phyloP scores from a whole-genome alignment of 1,140 invertebrate genomes.

The Aphidius gifuensis region DNA sequence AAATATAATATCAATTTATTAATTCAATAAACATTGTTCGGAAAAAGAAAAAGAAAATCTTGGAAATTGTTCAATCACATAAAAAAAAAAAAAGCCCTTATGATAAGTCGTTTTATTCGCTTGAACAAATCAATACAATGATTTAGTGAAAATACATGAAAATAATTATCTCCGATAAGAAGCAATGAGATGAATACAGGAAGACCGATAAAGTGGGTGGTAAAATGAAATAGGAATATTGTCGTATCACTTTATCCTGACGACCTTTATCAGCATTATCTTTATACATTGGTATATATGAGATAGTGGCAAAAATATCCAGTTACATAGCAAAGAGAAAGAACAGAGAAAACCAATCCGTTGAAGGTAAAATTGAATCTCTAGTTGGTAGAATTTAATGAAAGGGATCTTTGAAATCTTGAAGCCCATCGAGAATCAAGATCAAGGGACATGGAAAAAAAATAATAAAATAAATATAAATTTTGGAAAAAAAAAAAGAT shows the following conservation, averaged over 20 bases:
- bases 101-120: too few species aligned
- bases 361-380: conserved; percentile 50
- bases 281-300: too few species aligned
- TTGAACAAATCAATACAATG: too few species aligned
- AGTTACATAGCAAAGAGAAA: conserved; percentile 37
- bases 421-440: conserved; percentile 40
- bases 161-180: too few species aligned
- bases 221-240: neutral
- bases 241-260: neutral
- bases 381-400: conserved; percentile 45
- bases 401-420: conserved; percentile 36
- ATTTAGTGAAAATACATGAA: too few species aligned
- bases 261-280: neutral
- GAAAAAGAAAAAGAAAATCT: too few species aligned
- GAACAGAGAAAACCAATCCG: conserved; percentile 52
- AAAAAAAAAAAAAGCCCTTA: too few species aligned
- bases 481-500: conserved; percentile 26
- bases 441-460: conserved; percentile 37
- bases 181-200: too few species aligned
- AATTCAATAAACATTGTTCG: too few species aligned
- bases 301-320: conserved; percentile 30
- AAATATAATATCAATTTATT: too few species aligned
- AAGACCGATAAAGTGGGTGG: too few species aligned
- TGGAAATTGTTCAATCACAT: too few species aligned
- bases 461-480: conserved; percentile 32